phyloP scores from a whole-genome alignment of 2,113 vertebrate species.

The Pipra filicauda region DNA sequence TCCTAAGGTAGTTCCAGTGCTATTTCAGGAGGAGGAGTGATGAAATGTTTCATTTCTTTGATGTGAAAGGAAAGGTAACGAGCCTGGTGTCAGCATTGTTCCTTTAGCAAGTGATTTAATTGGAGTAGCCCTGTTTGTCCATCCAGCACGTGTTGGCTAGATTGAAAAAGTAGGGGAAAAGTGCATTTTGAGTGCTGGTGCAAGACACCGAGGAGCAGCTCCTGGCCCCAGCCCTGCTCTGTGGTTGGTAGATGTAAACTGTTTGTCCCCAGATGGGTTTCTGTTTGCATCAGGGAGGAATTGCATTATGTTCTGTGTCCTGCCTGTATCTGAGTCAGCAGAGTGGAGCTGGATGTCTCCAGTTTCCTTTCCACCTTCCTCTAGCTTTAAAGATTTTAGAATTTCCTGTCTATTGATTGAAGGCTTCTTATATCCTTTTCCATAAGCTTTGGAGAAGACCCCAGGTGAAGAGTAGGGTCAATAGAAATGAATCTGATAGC shows the following conservation, averaged over 20 bases:
- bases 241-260: neutral
- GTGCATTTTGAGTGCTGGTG: neutral
- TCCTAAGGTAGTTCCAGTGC: neutral
- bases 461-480: neutral
- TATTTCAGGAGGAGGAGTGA: neutral
- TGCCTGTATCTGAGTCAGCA: neutral
- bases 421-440: neutral
- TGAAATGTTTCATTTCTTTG: neutral
- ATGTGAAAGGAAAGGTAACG: neutral
- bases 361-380: neutral
- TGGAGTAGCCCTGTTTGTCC: neutral
- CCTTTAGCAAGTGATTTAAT: neutral
- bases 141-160: neutral
- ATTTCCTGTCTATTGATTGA: neutral
- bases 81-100: neutral
- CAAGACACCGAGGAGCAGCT: neutral
- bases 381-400: neutral
- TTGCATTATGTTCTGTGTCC: neutral
- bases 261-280: neutral
- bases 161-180: neutral
- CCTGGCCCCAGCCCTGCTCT: neutral
- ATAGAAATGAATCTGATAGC: neutral
- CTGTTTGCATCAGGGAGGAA: neutral
- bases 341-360: neutral
- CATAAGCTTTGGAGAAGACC: neutral